phyloP scores from a whole-genome alignment of 37 sponge, comb jelly and placozoan species.

The Diacarnus erythraeanus region DNA sequence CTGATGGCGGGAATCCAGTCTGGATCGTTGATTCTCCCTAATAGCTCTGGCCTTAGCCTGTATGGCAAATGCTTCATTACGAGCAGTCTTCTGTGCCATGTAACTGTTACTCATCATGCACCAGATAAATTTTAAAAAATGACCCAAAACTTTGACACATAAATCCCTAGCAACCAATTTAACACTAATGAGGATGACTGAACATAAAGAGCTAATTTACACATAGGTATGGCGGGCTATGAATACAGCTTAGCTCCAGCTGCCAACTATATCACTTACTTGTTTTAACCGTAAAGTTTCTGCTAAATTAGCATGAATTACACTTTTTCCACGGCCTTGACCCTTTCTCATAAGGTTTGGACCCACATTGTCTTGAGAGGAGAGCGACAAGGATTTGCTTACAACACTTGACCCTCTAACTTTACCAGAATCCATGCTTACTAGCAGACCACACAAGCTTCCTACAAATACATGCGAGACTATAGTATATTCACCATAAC shows the following conservation, averaged over 20 bases:
- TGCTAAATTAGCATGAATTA: constrained; percentile 29
- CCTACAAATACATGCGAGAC: too few relatives aligned
- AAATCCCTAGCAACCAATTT: neutral
- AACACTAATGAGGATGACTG: too few relatives aligned
- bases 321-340: constrained; percentile 31
- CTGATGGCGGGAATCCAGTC: constrained; percentile 72
- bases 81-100: constrained; percentile 3
- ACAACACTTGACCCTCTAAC: too few relatives aligned
- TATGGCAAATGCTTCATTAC: constrained; percentile 24
- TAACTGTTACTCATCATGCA: neutral
- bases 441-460: too few relatives aligned
- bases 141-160: neutral
- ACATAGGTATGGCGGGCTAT: neutral
- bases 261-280: neutral
- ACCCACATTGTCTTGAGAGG: too few relatives aligned
- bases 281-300: constrained; percentile 38
- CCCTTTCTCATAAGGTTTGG: neutral
- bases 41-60: constrained; percentile 59
- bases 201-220: neutral
- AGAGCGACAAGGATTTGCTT: too few relatives aligned
- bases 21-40: constrained; percentile 56
- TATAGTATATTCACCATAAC: too few relatives aligned
- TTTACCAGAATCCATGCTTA: too few relatives aligned
- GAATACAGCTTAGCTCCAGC: neutral
- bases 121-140: neutral